Conservation (phyloP, 2,797 vertebrate genomes). For the Acrocephalus scirpaceus region DNA sequence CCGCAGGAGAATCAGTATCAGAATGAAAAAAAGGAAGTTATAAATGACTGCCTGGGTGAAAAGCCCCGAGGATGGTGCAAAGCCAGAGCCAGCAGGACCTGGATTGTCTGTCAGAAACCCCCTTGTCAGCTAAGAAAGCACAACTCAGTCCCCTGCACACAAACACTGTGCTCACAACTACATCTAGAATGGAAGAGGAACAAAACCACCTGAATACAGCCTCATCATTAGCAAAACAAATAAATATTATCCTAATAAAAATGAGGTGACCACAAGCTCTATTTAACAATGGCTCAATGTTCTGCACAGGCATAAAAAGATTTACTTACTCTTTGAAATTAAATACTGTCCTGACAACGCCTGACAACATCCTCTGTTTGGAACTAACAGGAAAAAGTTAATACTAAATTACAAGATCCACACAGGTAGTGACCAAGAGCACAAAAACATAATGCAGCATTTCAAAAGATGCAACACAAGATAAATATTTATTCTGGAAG, state of each 20-base stretch:
- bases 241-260: neutral
- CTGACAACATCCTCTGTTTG: neutral
- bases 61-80: neutral
- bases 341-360: neutral
- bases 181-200: neutral
- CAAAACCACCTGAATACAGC: neutral
- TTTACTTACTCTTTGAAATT: neutral
- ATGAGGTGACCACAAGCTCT: neutral
- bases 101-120: fast-evolving
- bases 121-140: neutral
- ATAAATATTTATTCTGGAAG: constrained; percentile 59
- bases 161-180: neutral
- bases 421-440: constrained; percentile 43
- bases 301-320: neutral
- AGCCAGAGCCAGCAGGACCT: neutral
- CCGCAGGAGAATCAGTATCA: neutral
- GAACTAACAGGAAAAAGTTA: neutral
- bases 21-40: neutral
- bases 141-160: neutral
- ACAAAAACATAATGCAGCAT: constrained; percentile 34
- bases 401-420: neutral
- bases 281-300: neutral
- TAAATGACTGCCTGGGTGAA: neutral
- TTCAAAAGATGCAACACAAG: constrained; percentile 35
- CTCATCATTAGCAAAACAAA: neutral